phyloP scores from a whole-genome alignment of 2,113 vertebrate species.

The Larimichthys polyactis region DNA sequence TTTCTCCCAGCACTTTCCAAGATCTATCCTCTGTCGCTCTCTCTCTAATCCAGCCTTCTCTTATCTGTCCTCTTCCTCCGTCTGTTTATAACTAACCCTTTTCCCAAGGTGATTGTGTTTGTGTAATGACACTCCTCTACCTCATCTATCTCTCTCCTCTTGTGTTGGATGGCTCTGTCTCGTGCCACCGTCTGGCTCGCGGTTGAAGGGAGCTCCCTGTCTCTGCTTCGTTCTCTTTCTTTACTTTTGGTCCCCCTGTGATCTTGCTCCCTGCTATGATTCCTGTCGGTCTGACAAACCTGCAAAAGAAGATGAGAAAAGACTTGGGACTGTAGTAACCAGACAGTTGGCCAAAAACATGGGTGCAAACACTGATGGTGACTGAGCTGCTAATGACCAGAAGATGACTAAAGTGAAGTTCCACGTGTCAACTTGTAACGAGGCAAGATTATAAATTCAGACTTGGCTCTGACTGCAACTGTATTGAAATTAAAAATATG shows the following conservation, averaged over 20 bases:
- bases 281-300: conserved; percentile 62
- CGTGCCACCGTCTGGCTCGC: conserved; percentile 66
- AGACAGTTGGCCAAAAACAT: conserved; percentile 43
- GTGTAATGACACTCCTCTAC: conserved; percentile 59
- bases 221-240: conserved; percentile 45
- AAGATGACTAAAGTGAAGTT: conserved; percentile 36
- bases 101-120: conserved; percentile 33
- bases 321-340: conserved; percentile 39
- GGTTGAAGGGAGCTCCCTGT: conserved; percentile 57
- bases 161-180: conserved; percentile 81
- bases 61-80: conserved; percentile 41
- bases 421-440: conserved; percentile 42
- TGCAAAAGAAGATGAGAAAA: conserved; percentile 26
- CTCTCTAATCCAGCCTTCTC: conserved; percentile 47
- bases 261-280: conserved; percentile 63
- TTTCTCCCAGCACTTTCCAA: conserved; percentile 44
- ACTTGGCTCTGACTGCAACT: conserved; percentile 4
- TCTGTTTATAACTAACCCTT: conserved; percentile 39
- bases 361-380: conserved; percentile 39
- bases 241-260: conserved; percentile 52
- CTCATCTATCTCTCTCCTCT: conserved; percentile 83
- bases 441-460: conserved; percentile 1
- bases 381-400: conserved; percentile 54
- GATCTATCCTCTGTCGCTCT: conserved; percentile 34
- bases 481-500: not conserved